These are phyloP conservation scores for Shargacucullia verbasci DNA, from an alignment of 2,888 invertebrate genomes.

Conservation along the genomic window DNA sequence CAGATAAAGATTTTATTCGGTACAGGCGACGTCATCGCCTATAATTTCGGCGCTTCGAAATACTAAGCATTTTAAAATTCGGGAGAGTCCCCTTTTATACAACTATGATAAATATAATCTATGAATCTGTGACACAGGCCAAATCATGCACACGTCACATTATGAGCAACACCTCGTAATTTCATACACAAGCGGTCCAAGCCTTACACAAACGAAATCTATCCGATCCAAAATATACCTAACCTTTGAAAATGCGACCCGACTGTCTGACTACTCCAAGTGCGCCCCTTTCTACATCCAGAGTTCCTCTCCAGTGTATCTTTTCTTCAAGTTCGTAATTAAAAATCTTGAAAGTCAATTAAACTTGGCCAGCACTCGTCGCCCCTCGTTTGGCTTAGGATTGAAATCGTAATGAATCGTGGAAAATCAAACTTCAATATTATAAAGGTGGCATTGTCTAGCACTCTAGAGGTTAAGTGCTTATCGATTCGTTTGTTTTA, in stretches of 20 bases:
- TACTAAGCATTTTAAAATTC: too few relatives aligned
- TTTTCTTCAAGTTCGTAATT: slow-evolving; percentile 81
- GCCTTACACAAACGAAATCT: too few relatives aligned
- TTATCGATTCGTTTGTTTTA: slow-evolving; percentile 28
- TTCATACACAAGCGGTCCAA: too few relatives aligned
- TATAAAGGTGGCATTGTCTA: slow-evolving; percentile 49
- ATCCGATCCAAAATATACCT: slow-evolving; percentile 1
- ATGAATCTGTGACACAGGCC: too few relatives aligned
- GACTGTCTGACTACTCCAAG: slow-evolving; percentile 15
- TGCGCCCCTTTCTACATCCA: slow-evolving; percentile 38
- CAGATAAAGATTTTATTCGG: too few relatives aligned
- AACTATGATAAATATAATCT: too few relatives aligned
- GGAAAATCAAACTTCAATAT: slow-evolving; percentile 74
- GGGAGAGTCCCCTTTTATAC: too few relatives aligned
- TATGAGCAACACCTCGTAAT: too few relatives aligned
- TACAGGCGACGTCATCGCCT: too few relatives aligned
- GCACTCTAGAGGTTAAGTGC: slow-evolving; percentile 31
- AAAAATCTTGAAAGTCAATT: slow-evolving; percentile 87
- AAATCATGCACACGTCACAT: too few relatives aligned
- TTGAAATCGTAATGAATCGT: slow-evolving; percentile 75
- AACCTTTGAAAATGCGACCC: too few relatives aligned
- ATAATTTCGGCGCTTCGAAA: too few relatives aligned
- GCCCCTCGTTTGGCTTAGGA: slow-evolving; percentile 60
- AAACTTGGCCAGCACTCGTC: slow-evolving; percentile 71
- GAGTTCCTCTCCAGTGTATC: slow-evolving; percentile 63